phyloP scores from a whole-genome alignment of 2,113 vertebrate genomes.

The Varanus salvator region DNA sequence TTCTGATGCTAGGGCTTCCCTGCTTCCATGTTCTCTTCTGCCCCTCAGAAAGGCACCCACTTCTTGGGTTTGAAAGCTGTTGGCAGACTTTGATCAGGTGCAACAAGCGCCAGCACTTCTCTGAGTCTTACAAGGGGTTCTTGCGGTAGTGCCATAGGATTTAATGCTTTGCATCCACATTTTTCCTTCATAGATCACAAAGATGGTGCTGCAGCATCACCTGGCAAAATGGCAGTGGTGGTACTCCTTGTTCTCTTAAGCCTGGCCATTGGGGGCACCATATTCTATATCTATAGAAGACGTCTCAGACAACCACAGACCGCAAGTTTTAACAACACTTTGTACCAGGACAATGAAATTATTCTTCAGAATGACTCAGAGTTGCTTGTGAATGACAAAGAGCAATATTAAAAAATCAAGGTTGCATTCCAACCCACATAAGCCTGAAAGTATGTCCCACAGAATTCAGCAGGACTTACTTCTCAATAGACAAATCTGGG shows the following conservation, averaged over 20 bases:
- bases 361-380: conserved; percentile 82
- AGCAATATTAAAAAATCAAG: not conserved
- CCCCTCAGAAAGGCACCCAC: not conserved
- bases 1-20: not conserved
- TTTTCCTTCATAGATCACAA: not conserved
- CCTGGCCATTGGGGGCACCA: conserved; percentile 73
- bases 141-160: not conserved
- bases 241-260: conserved; percentile 82
- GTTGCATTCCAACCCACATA: not conserved
- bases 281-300: conserved; percentile 82
- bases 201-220: conserved; percentile 42
- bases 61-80: not conserved
- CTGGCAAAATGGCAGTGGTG: conserved; percentile 74
- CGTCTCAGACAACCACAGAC: conserved; percentile 64
- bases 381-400: conserved; percentile 75
- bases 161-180: not conserved
- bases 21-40: not conserved
- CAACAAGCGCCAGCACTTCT: not conserved
- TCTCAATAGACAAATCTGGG: not conserved
- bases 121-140: not conserved
- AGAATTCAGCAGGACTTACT: not conserved
- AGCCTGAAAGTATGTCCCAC: not conserved
- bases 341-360: conserved; percentile 83
- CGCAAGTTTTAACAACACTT: conserved; percentile 87
- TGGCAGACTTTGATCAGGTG: too few relatives aligned